Evolutionary conservation across 2,888 invertebrate species (phyloP), one percentile per base, ranked within the genome.

Genomic region (Orthosia gracilis): DNA sequence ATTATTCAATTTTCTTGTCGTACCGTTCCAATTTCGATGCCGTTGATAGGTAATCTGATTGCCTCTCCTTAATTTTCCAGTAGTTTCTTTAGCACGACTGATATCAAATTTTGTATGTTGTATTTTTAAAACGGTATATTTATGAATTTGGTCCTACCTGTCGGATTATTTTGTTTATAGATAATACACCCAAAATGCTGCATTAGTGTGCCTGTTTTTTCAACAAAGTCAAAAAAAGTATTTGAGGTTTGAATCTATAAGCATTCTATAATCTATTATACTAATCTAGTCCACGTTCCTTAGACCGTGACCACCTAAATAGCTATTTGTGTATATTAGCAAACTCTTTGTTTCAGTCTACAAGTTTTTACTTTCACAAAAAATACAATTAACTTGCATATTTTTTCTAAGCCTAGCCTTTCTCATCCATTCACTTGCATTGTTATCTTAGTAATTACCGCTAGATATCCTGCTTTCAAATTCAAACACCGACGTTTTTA

Each of bases 341-440:
- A 80, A 79, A 84, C 73, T 87, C 84, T 82, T 87, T 87, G 86
- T 87, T 87, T 87, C 83, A 87, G 81, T 80, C 80, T 81, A 78
- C 71, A 75, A 82, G 73, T 76, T 85, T 81, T 82, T 80, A 78
- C 86, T 87, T 87, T 87, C 87, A 85, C 85, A 80, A 87, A 83
- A 83, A 77, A 79, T 68, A 76, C 64, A 85, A 77, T 78, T 78
- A 70, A 64, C 71, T 75, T 49, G 64, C 54, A 70, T 61, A 67
- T 78, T 82, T 82, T 80, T 86, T 83, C 49, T 69, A 49, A 83
- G 57, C 64, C 69, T 72, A 77, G 75, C 80, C 78, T 84, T 84
- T 85, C 86, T 83, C 76, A 73, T 80, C 78, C 85, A 63, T 86
- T 86, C 80, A 82, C 81, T 81, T 79, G 69, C 66, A 76, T 79